Conservation (phyloP, 2,888 invertebrate genomes). For the Chymomyza fuscimana region DNA sequence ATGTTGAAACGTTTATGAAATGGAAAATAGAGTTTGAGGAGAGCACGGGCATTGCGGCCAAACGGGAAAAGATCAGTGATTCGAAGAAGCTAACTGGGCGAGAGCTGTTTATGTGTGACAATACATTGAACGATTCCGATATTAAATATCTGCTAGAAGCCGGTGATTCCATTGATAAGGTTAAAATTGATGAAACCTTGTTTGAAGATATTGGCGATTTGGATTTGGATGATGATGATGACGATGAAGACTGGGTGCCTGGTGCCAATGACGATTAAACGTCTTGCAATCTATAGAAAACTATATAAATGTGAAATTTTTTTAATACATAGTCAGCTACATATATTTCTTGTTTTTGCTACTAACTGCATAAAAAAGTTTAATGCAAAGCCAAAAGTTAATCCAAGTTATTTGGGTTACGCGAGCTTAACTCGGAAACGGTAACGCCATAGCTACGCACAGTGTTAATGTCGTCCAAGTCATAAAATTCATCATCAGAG, state of each 20-base stretch:
- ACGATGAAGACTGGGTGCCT: conserved; percentile 86
- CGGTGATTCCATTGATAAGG: conserved; percentile 81
- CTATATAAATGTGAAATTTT: conserved; percentile 5
- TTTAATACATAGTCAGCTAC: conserved; percentile 1
- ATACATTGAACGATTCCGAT: conserved; percentile 96
- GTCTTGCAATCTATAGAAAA: conserved; percentile 31
- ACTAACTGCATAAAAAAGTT: conserved; percentile 19
- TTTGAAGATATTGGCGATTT: conserved; percentile 94
- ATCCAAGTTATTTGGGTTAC: conserved; percentile 61
- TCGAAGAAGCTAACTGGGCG: conserved; percentile 93
- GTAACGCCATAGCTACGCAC: conserved; percentile 58
- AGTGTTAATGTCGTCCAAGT: conserved; percentile 86
- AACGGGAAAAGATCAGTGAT: conserved; percentile 86
- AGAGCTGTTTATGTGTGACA: conserved; percentile 96
- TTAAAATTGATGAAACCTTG: conserved; percentile 95
- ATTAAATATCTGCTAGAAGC: conserved; percentile 96
- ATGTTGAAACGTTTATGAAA: conserved; percentile 95
- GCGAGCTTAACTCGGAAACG: conserved; percentile 67
- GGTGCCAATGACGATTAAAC: conserved; percentile 75
- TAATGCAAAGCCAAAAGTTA: conserved; percentile 30
- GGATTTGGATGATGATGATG: conserved; percentile 82
- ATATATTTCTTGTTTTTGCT: conserved; percentile 33
- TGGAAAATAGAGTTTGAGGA: conserved; percentile 97
- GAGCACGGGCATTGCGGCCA: conserved; percentile 89
- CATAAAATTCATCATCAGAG: conserved; percentile 84